These are phyloP conservation scores for Osedax frankpressi DNA, from an alignment of 2,888 invertebrate species.

Conservation along the genomic window DNA sequence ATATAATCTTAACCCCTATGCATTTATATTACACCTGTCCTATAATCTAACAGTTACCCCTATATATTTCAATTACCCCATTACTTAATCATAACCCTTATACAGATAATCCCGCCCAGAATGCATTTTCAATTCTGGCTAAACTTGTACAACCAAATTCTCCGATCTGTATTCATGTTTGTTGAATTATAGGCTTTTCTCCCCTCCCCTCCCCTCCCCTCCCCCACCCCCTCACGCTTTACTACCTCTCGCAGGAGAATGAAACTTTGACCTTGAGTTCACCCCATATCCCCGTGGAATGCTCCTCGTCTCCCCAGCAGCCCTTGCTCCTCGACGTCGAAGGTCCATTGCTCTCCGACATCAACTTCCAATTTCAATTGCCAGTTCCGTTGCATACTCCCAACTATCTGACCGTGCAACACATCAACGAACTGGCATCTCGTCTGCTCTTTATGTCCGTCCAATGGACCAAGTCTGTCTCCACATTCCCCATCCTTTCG, in stretches of 20 bases:
- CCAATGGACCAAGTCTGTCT: slow-evolving; percentile 61
- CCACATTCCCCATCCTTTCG: slow-evolving; percentile 68
- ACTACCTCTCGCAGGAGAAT: neutral
- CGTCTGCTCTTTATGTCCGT: slow-evolving; percentile 75
- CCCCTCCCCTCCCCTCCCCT: neutral
- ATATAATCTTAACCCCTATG: too few relatives aligned
- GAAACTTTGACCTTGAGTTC: neutral
- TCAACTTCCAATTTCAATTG: slow-evolving; percentile 61
- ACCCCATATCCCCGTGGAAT: neutral
- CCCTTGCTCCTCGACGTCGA: slow-evolving; percentile 28
- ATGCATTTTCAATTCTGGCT: neutral
- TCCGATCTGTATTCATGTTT: neutral
- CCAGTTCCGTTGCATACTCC: slow-evolving; percentile 66
- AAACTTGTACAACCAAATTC: neutral
- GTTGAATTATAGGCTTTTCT: neutral
- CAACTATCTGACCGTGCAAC: slow-evolving; percentile 79
- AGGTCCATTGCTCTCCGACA: slow-evolving; percentile 59
- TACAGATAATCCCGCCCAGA: neutral
- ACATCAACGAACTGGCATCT: slow-evolving; percentile 86
- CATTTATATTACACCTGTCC: too few relatives aligned
- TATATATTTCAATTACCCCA: too few relatives aligned
- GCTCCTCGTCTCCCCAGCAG: neutral
- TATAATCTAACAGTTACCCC: too few relatives aligned
- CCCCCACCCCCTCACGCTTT: neutral
- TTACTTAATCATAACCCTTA: too few relatives aligned